Conservation (phyloP, 2,888 invertebrate species). For the Spisula subtruncata region DNA sequence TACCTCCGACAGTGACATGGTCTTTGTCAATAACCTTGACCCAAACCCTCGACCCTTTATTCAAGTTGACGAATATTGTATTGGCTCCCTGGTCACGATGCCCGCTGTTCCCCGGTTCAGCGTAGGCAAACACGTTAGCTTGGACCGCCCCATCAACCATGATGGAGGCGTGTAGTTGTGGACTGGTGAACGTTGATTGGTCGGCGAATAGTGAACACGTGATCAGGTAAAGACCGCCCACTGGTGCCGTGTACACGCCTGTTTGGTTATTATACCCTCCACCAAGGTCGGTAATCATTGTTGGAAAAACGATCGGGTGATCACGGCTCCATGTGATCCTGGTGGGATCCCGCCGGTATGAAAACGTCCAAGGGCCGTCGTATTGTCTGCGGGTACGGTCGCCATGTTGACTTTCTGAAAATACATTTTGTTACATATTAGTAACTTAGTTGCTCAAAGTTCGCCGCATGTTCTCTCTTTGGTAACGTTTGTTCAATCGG, state of each 20-base stretch:
- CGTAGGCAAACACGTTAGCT: constrained; percentile 51
- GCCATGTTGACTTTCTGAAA: too few species aligned
- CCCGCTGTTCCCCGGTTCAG: constrained; percentile 8
- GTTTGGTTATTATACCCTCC: constrained; percentile 39
- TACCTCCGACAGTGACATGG: constrained; percentile 44
- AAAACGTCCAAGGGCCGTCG: not conserved
- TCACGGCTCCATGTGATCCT: not conserved
- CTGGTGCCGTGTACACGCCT: constrained; percentile 43
- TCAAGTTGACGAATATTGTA: constrained; percentile 48
- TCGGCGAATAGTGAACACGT: constrained; percentile 50
- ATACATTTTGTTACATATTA: too few species aligned
- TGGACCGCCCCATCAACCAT: constrained; percentile 29
- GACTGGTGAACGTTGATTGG: not conserved
- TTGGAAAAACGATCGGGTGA: constrained; percentile 33
- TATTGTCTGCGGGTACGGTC: too few species aligned
- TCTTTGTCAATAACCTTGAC: constrained; percentile 35
- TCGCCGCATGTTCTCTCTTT: too few species aligned
- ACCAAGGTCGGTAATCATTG: constrained; percentile 44
- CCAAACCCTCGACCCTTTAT: constrained; percentile 41
- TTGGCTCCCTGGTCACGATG: constrained; percentile 58
- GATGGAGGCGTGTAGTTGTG: constrained; percentile 52
- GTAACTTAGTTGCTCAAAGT: too few species aligned
- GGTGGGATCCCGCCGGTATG: not conserved
- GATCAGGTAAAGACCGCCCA: constrained; percentile 47
- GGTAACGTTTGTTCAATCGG: too few species aligned